Conservation (phyloP, 1,140 invertebrate species). For the Cardiocondyla obscurior region DNA sequence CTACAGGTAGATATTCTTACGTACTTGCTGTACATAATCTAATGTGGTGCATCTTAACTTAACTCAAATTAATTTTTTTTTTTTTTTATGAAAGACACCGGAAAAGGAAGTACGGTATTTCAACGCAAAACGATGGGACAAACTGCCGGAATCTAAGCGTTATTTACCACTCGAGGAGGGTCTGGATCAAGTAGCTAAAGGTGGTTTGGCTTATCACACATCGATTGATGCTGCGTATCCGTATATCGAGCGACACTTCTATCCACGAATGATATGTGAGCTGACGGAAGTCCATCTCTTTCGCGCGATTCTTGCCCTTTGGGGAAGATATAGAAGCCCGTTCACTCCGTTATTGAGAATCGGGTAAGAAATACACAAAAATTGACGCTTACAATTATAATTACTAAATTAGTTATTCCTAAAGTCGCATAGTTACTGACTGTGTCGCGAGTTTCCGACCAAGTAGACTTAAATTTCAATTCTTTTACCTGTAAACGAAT, state of each 20-base stretch:
- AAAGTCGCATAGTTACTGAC: not conserved
- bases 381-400: not conserved
- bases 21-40: not conserved
- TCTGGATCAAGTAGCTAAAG: constrained; percentile 54
- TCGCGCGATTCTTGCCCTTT: constrained; percentile 53
- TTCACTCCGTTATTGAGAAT: constrained; percentile 65
- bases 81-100: constrained; percentile 26
- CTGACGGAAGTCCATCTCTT: constrained; percentile 68
- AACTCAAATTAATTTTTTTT: no score
- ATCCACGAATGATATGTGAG: constrained; percentile 66
- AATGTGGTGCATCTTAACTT: no score
- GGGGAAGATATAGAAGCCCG: constrained; percentile 55
- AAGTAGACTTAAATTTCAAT: not conserved
- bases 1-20: constrained; percentile 46
- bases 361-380: constrained; percentile 58
- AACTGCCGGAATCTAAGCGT: constrained; percentile 53
- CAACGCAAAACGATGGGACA: constrained; percentile 61
- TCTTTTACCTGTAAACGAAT: not conserved
- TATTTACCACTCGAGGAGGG: constrained; percentile 61
- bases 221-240: constrained; percentile 65
- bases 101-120: constrained; percentile 64
- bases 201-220: constrained; percentile 66
- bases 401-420: not conserved
- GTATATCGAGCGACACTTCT: constrained; percentile 62
- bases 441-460: not conserved